Conservation (phyloP, 1,140 invertebrate species). For the Pogonus chalceus region DNA sequence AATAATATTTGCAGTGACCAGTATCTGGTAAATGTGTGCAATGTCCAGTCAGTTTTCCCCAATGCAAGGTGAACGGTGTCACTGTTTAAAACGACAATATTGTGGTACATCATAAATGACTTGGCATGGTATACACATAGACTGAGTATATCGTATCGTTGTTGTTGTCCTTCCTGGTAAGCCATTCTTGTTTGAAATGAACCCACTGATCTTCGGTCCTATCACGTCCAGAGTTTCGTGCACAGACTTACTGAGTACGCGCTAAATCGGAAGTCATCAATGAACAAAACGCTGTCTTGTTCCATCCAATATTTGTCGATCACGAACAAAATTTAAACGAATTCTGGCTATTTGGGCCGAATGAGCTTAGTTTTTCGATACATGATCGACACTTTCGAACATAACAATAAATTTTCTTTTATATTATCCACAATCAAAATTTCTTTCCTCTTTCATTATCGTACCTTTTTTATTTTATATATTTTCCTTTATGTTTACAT, state of each 20-base stretch:
- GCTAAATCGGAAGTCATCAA: conserved; percentile 3
- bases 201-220: neutral
- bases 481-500: too few relatives aligned
- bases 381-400: neutral
- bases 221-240: neutral
- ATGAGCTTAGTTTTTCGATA: neutral
- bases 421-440: neutral
- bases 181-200: conserved; percentile 2
- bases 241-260: neutral
- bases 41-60: too few relatives aligned
- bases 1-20: neutral
- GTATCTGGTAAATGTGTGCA: neutral
- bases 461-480: too few relatives aligned
- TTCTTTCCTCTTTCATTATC: too few relatives aligned
- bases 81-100: neutral
- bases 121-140: neutral
- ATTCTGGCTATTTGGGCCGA: neutral
- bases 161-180: neutral
- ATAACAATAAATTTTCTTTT: neutral
- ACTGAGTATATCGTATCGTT: neutral
- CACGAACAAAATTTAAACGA: conserved; percentile 6
- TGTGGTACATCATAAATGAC: neutral
- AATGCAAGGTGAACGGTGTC: too few relatives aligned
- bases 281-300: conserved; percentile 2
- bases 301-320: neutral